Base-by-base conservation (phyloP, 2,888 invertebrate species). In the Saturnia pavonia region DNA sequence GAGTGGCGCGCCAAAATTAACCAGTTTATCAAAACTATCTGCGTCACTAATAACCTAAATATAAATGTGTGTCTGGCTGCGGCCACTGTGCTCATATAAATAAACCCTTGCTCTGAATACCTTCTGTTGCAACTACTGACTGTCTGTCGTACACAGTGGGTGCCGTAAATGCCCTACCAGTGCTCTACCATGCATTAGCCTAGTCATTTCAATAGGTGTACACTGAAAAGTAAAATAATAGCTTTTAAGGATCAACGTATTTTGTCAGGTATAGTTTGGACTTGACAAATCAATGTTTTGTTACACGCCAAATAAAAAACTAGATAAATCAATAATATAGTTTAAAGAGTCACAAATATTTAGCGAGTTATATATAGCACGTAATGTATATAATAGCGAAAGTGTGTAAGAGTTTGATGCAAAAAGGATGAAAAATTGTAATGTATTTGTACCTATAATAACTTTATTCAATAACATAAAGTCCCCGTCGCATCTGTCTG, bases 41-140 rank as follows among this genome's bases (percentile, higher is more conserved):
- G 90, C 93, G 92, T 92, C 93, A 94, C 86, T 88, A 88, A 88
- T 89, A 89, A 88, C 85, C 89, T 87, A 89, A 90, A 92, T 92
- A 91, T 89, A 91, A 85, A 83, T 75, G 77, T 80, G 80, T 77
- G 79, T 80, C 82, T 82, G 77, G 83, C 84, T 79, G 85, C 78
- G 80, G 85, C 90, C 88, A 90, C 88, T 88, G 88, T 89, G 90
- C 91, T 92, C 88, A 86, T 91, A 83, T 82, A 92, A 92, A 93
- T 92, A 92, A 87, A 89, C 89, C 86, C 83, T 86, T 86, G 93
- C 83, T 83, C 91, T 83, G 84, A 91, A 92, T 92, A 91, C 86
- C 88, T 81, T 76, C 77, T 81, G 80, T 83, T 88, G 87, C 87
- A 84, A 73, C 71, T 69, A 77, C 76, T 43, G 54, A 83, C 79